Base-by-base conservation (phyloP, 2,888 invertebrate species). In the Phrixothrix hirtus region DNA sequence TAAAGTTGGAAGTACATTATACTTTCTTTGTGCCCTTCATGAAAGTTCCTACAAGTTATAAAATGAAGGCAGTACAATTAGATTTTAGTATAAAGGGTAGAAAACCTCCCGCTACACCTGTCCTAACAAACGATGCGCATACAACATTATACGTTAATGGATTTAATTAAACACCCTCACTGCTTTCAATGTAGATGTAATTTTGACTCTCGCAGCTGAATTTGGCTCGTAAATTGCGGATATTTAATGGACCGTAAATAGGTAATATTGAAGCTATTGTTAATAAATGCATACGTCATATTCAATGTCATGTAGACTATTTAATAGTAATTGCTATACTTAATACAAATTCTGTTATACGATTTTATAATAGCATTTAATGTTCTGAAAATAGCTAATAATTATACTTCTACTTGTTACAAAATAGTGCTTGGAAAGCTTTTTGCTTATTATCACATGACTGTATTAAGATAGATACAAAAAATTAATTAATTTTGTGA, bases 131-230 rank as follows among this genome's bases (percentile, higher is more conserved):
- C 60, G 57, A 63, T 62, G 55, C 58, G 55, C 58, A 58, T 54
- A 63, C 61, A 54, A 57, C 60, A 60, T 60, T 59, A 59, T 49
- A 46, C 36, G 35, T 57, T 62, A 62, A 64, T 62, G 61, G 58
- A 41, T 62, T 64, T 64, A 64, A 64, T 64, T 64, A 64, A 64
- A 62, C 61, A 60, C 57, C 59, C 57, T 54, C 51, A 50, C 57
- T 44, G 53, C 57, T 46, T 41, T 47, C 46, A 56, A 55, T 59
- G 51, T 59, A 49, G 53, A 49, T 47, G 55, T 59, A 58, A 56
- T 54, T 56, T 49, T 47, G 57, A 54, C 57, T 46, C 47, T 29
- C 44, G 34, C 50, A 25, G 44, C 37, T 43, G 43, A 50, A 50
- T 44, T 50, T 27, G 31, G 32, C 42, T 14, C 26, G 17, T 42